A percentile compares a stretch with the other conserved stretches of the same genome.
These are phyloP conservation scores for Idaea dimidiata DNA, from an alignment of 2,888 invertebrate genomes.

Conservation along the genomic window DNA sequence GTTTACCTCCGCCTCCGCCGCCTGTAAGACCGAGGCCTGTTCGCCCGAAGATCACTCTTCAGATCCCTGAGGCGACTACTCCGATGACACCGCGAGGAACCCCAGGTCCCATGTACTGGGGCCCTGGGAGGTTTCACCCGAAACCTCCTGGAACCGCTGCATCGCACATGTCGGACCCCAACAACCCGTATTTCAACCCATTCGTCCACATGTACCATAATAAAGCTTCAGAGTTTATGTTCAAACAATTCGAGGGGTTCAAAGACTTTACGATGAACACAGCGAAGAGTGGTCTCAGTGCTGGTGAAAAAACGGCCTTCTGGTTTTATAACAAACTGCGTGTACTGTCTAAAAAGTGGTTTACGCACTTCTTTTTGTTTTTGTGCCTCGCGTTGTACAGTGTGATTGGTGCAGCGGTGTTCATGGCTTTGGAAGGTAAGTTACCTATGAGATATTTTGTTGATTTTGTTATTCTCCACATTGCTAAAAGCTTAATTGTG, in stretches of 20 bases:
- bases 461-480: not conserved
- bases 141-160: slow-evolving; percentile 55
- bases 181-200: slow-evolving; percentile 62
- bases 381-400: slow-evolving; percentile 89
- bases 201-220: slow-evolving; percentile 79
- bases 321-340: slow-evolving; percentile 90
- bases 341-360: slow-evolving; percentile 90
- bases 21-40: slow-evolving; percentile 57
- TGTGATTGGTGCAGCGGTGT: slow-evolving; percentile 89
- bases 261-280: slow-evolving; percentile 87
- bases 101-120: slow-evolving; percentile 46
- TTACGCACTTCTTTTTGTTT: slow-evolving; percentile 92
- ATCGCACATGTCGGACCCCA: slow-evolving; percentile 60
- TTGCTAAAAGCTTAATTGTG: not conserved
- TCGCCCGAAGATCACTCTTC: slow-evolving; percentile 74
- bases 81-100: slow-evolving; percentile 47
- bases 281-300: slow-evolving; percentile 89
- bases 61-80: slow-evolving; percentile 57
- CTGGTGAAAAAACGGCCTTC: slow-evolving; percentile 90
- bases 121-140: slow-evolving; percentile 48
- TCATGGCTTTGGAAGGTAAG: slow-evolving; percentile 89
- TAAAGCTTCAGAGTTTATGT: slow-evolving; percentile 89
- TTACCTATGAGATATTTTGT: slow-evolving; percentile 3
- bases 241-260: slow-evolving; percentile 89
- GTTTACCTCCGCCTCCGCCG: slow-evolving; percentile 64